phyloP scores from a whole-genome alignment of 2,797 vertebrate genomes.

The Enteromius unitaeniatus region DNA sequence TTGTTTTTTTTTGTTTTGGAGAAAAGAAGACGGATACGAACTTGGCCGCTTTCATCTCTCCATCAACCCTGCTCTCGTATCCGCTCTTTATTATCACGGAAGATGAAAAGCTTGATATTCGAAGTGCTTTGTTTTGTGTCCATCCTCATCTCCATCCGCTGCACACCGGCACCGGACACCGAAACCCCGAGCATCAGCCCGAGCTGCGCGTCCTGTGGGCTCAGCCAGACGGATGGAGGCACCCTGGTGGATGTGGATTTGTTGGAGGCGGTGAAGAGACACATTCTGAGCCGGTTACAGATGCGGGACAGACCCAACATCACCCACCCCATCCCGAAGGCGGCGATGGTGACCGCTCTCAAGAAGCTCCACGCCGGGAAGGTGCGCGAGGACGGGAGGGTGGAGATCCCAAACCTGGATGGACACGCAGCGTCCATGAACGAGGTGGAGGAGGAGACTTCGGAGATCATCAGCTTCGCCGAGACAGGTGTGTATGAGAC shows the following conservation, averaged over 20 bases:
- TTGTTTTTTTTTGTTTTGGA: not conserved
- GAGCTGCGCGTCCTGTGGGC: constrained; percentile 84
- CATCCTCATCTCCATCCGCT: constrained; percentile 73
- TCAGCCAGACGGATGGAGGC: constrained; percentile 66
- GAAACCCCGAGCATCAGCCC: constrained; percentile 73
- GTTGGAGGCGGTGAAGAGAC: constrained; percentile 87
- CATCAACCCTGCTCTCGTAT: constrained; percentile 9
- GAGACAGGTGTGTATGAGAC: constrained; percentile 86
- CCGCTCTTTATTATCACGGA: constrained; percentile 57
- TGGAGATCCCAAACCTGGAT: constrained; percentile 93
- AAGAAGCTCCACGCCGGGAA: constrained; percentile 89
- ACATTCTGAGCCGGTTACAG: constrained; percentile 87
- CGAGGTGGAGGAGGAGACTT: constrained; percentile 86
- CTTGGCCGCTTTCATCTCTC: constrained; percentile 30
- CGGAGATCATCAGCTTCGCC: constrained; percentile 97
- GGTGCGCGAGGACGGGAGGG: constrained; percentile 88
- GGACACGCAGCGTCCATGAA: constrained; percentile 83
- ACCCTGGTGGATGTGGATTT: constrained; percentile 84
- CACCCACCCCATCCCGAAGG: constrained; percentile 84
- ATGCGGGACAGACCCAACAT: constrained; percentile 85
- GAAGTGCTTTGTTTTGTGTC: constrained; percentile 72
- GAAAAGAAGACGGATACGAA: constrained; percentile 47
- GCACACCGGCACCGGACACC: constrained; percentile 78
- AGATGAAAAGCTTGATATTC: constrained; percentile 76
- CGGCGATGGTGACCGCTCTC: constrained; percentile 93